Evolutionary conservation across 2,888 invertebrate species (phyloP).

Genomic region (Monoplex corrugatus): DNA sequence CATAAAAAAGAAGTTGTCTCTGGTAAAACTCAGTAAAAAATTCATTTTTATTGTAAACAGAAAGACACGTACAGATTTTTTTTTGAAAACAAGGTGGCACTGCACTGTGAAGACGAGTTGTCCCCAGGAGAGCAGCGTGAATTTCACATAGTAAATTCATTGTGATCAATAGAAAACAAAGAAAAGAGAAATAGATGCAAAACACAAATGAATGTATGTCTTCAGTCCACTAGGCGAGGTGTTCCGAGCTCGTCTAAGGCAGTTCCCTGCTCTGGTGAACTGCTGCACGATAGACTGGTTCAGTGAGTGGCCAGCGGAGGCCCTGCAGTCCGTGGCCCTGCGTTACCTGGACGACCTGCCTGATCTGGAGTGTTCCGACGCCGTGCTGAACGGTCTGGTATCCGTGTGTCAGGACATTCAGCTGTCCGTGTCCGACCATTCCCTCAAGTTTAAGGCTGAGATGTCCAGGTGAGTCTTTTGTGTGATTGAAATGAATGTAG

Average conservation of each 20-base stretch:
- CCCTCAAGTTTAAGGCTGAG: slow-evolving; percentile 77
- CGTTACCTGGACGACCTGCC: slow-evolving; percentile 84
- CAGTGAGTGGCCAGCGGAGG: slow-evolving; percentile 90
- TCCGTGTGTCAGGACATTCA: slow-evolving; percentile 86
- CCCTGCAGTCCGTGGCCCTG: slow-evolving; percentile 84
- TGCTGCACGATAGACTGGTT: slow-evolving; percentile 83
- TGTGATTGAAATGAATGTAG: not conserved
- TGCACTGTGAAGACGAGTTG: no score
- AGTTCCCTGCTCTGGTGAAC: slow-evolving; percentile 82
- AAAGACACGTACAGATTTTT: not conserved
- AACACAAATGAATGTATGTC: not conserved
- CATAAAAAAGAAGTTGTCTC: no score
- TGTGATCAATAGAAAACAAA: no score
- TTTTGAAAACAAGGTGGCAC: no score
- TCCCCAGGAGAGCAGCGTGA: no score
- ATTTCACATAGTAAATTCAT: no score
- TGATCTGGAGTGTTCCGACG: slow-evolving; percentile 86
- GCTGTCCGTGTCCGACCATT: slow-evolving; percentile 84
- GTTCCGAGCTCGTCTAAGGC: slow-evolving; percentile 81
- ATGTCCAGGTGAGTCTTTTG: slow-evolving; percentile 64
- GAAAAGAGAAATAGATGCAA: no score
- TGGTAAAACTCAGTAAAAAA: no score
- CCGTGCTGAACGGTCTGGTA: slow-evolving; percentile 84
- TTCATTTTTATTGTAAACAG: slow-evolving; percentile 1
- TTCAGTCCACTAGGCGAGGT: slow-evolving; percentile 84